Conservation (phyloP, 2,113 vertebrate genomes). For the Gallinago paraguaiae region DNA sequence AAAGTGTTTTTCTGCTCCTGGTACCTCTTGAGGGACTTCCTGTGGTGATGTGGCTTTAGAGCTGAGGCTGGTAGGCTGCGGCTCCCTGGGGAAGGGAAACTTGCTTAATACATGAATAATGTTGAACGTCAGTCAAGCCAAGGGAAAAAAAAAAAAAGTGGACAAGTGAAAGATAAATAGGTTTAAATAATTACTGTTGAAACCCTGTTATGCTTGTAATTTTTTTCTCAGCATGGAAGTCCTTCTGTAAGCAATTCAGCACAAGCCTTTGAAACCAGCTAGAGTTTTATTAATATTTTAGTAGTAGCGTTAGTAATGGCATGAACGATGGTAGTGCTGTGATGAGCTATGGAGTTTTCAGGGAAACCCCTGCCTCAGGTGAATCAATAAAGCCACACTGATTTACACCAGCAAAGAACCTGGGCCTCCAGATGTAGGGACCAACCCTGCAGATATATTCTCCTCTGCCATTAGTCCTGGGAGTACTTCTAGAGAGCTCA, state of each 20-base stretch:
- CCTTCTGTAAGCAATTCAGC: conserved; percentile 36
- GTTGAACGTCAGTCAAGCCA: background rate
- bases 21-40: conserved; percentile 36
- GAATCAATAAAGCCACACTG: conserved; percentile 1
- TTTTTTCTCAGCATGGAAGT: conserved; percentile 61
- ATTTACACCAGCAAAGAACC: background rate
- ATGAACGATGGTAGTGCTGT: background rate
- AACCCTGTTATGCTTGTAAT: conserved; percentile 44
- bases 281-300: conserved; percentile 58
- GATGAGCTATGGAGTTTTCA: conserved; percentile 20
- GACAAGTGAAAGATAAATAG: conserved; percentile 49
- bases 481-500: background rate
- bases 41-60: conserved; percentile 40
- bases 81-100: conserved; percentile 16
- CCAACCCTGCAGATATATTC: background rate
- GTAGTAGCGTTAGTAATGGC: background rate
- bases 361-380: background rate
- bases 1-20: conserved; percentile 31
- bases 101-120: conserved; percentile 8
- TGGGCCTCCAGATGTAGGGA: background rate
- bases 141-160: background rate
- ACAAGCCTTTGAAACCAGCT: background rate
- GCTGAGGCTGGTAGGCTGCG: background rate
- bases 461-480: background rate
- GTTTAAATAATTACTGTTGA: conserved; percentile 51